These are phyloP conservation scores for Zaprionus davidi DNA, from an alignment of 1,140 invertebrate genomes.

Conservation along the genomic window DNA sequence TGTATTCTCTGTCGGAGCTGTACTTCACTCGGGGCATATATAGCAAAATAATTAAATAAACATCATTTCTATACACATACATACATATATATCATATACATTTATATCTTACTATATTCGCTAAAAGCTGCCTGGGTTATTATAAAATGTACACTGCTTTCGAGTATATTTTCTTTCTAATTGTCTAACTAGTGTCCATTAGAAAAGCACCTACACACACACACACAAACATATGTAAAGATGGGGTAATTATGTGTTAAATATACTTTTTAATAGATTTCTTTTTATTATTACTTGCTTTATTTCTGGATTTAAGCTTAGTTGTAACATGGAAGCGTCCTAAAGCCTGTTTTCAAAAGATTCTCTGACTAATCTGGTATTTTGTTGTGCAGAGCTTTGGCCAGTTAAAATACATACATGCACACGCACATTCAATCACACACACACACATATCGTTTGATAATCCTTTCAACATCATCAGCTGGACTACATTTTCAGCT, in stretches of 20 bases:
- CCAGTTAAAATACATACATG: conserved; percentile 43
- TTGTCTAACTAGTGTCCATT: conserved; percentile 71
- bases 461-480: conserved; percentile 33
- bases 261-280: conserved; percentile 20
- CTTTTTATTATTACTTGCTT: conserved; percentile 16
- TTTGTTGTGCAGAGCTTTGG: conserved; percentile 31
- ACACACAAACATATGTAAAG: conserved; percentile 26
- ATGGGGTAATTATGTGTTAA: conserved; percentile 28
- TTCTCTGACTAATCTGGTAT: conserved; percentile 16
- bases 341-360: conserved; percentile 26
- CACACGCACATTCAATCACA: conserved; percentile 15
- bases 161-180: conserved; percentile 46
- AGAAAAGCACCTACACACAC: conserved; percentile 65
- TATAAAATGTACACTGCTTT: conserved; percentile 47
- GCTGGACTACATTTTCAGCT: conserved; percentile 51
- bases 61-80: not conserved
- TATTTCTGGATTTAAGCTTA: conserved; percentile 19
- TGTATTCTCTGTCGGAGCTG: conserved; percentile 41
- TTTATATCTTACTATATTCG: conserved; percentile 27
- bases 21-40: conserved; percentile 6
- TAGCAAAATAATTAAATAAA: conserved; percentile 26
- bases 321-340: conserved; percentile 52
- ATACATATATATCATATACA: conserved; percentile 7
- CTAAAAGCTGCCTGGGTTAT: conserved; percentile 55
- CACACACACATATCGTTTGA: conserved; percentile 13